Evolutionary conservation across 2,797 vertebrate species (phyloP).

Genomic region (Halcyon leucocephala): DNA sequence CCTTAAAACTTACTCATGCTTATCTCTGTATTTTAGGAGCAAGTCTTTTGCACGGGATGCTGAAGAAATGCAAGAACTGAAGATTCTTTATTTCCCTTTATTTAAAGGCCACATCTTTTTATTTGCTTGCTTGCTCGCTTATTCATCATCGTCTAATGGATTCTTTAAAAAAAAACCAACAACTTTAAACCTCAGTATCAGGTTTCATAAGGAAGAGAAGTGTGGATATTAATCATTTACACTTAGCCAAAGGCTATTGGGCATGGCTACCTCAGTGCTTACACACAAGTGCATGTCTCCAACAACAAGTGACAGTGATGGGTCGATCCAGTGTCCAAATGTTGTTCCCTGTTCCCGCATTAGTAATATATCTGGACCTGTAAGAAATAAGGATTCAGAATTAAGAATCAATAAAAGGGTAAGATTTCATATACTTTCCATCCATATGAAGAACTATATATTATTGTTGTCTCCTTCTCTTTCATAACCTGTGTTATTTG

Average conservation of each 20-base stretch:
- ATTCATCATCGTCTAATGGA: no score
- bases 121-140: no score
- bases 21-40: no score
- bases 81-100: no score
- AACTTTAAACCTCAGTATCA: no score
- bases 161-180: no score
- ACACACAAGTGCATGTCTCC: neutral
- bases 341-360: neutral
- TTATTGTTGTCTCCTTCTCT: neutral
- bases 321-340: neutral
- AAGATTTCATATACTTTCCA: neutral
- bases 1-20: no score
- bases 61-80: no score
- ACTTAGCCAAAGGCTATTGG: neutral
- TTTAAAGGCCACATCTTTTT: no score
- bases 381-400: neutral
- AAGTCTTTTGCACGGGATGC: no score
- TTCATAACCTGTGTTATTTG: neutral
- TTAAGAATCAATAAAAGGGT: neutral
- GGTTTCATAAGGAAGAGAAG: no score
- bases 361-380: neutral
- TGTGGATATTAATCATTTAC: neutral
- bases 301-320: neutral
- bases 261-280: neutral
- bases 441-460: neutral